Evolutionary conservation across 2,113 vertebrate species (phyloP), one percentile per base, ranked within the genome.

Genomic region (Microtus montanus): DNA sequence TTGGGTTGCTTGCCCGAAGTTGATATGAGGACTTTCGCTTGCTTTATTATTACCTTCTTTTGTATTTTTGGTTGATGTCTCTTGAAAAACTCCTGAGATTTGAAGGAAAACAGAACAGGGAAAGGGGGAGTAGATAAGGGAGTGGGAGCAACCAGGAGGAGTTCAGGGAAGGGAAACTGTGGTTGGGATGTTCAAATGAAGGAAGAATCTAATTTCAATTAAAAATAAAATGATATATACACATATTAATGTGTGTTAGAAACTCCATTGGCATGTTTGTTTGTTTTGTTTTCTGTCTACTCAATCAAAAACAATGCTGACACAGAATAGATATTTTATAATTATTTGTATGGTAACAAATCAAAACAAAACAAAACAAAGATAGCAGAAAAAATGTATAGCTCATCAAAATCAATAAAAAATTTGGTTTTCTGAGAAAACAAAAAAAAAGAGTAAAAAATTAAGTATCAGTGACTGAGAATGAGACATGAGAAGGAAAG

Each of bases 341-440:
- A 90, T 75, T 90, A 33, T 17, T 96, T 80, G 19, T 77, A 47
- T 3, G 63, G 19, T 49, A 64, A 79, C 58, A 8, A 49, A 54
- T 54, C 14, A 93, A 73, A 83, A 61, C 80, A 54, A 70, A 70
- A 74, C 61, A 35, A 52, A 52, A 52, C 58, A 58, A 58, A 58
- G 54, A 58, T 5, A 58, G 19, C 58, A 58, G 6, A 58, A 58
- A 58, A 58, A 58, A 58, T 20, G 6, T 58, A 58, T 22, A 58
- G 19, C 58, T 58, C 19, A 58, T 20, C 14, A 58, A 58, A 58
- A 58, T 58, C 19, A 58, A 95, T 90, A 96, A 96, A 94, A 41
- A 61, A 61, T 6, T 19, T 9, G 70, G 3, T 41, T n/a, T 41
- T 73, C n/a, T 38, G 3, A 90, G 17, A 41, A 35, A 70, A 86